A percentile compares a stretch with the other conserved stretches of the same genome.
Conservation (phyloP, 1,140 invertebrate species). For the silkworm (Bombyx mori) region ASM3026992v2 NC_085111.1:4740001-4740500, state of each 20-base stretch:
- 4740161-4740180: no score
- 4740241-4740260: no score
- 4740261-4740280: no score
- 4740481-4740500: constrained; percentile 4
- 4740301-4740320: not conserved
- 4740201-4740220: no score
- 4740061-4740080: not conserved
- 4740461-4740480: constrained; percentile 1
- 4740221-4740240: no score
- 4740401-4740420: constrained; percentile 9
- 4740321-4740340: not conserved
- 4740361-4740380: not conserved
- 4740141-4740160: no score
- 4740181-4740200: no score
- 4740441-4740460: constrained; percentile 9
- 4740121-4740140: not conserved
- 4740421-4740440: not conserved
- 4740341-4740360: not conserved
- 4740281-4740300: no score
- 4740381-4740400: constrained; percentile 1
- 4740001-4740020: no score
- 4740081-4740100: constrained; percentile 14
- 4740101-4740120: constrained; percentile 14
- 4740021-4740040: not conserved
- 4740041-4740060: not conserved